Evolutionary conservation across 64 coral and sea anemone genomes (phyloP).

Genomic region (Pachyseris speciosa): DNA sequence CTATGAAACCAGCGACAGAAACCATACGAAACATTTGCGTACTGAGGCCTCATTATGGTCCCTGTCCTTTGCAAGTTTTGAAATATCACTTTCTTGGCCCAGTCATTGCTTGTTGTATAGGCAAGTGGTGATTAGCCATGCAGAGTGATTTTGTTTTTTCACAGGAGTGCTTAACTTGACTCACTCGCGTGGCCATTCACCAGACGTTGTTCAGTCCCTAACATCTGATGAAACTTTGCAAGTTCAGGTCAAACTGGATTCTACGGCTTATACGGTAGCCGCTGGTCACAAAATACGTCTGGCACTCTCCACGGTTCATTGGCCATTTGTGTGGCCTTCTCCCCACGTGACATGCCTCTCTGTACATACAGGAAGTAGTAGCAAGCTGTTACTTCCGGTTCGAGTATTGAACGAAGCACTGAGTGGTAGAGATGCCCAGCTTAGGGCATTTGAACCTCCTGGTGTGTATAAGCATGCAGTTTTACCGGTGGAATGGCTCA

Average conservation of each 20-base stretch:
- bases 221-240: constrained; percentile 48
- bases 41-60: too few relatives aligned
- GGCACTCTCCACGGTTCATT: constrained; percentile 76
- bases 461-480: not conserved
- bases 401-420: constrained; percentile 36
- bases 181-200: constrained; percentile 59
- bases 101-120: too few relatives aligned
- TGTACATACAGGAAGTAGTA: constrained; percentile 46
- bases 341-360: constrained; percentile 45
- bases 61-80: too few relatives aligned
- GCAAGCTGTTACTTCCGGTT: constrained; percentile 59
- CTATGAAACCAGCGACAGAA: too few relatives aligned
- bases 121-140: too few relatives aligned
- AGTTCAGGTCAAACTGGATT: constrained; percentile 54
- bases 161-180: constrained; percentile 80
- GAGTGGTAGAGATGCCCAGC: constrained; percentile 15
- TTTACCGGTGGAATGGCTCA: constrained; percentile 28
- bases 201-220: constrained; percentile 33
- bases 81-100: too few relatives aligned
- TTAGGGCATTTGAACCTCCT: constrained; percentile 46
- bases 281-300: constrained; percentile 74
- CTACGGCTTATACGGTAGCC: constrained; percentile 62
- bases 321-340: constrained; percentile 84
- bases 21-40: too few relatives aligned
- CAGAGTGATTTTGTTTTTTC: constrained; percentile 5